Evolutionary conservation across 2,888 invertebrate genomes (phyloP).

Genomic region (Cecidostiba fungosa): DNA sequence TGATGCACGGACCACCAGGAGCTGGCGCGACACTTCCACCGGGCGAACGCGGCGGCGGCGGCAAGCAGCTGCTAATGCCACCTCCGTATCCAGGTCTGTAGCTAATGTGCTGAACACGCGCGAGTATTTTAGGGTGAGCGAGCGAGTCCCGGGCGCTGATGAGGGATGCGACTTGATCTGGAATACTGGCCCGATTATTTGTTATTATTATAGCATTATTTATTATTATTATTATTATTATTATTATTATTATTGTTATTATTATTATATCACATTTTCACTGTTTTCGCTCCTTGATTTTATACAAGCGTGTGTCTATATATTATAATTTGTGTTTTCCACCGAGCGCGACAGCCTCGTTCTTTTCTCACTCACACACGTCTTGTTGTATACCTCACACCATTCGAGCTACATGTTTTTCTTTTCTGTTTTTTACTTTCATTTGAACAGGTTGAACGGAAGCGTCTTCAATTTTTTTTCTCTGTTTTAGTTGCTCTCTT

Average conservation of each 20-base stretch:
- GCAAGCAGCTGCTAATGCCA: slow-evolving; percentile 79
- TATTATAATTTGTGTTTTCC: slow-evolving; percentile 4
- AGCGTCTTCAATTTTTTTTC: slow-evolving; percentile 4
- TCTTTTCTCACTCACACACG: not conserved
- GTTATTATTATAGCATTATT: not conserved
- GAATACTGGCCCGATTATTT: slow-evolving; percentile 49
- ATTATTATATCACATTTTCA: not conserved
- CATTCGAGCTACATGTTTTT: not conserved
- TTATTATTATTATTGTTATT: no score
- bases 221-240: not conserved
- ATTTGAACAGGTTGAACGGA: not conserved
- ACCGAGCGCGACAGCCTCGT: not conserved
- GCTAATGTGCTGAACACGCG: slow-evolving; percentile 72
- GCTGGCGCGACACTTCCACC: slow-evolving; percentile 74
- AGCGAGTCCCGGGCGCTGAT: slow-evolving; percentile 42
- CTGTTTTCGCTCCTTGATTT: not conserved
- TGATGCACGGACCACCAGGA: slow-evolving; percentile 74
- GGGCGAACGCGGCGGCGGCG: slow-evolving; percentile 77
- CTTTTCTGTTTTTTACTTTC: not conserved
- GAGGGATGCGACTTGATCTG: slow-evolving; percentile 68
- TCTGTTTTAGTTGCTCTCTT: slow-evolving; percentile 8
- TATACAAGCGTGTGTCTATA: not conserved
- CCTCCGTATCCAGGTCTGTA: slow-evolving; percentile 80
- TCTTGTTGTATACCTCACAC: not conserved
- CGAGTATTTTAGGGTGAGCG: slow-evolving; percentile 73